Conservation (phyloP, 2,113 vertebrate species). For the Laticauda colubrina region DNA sequence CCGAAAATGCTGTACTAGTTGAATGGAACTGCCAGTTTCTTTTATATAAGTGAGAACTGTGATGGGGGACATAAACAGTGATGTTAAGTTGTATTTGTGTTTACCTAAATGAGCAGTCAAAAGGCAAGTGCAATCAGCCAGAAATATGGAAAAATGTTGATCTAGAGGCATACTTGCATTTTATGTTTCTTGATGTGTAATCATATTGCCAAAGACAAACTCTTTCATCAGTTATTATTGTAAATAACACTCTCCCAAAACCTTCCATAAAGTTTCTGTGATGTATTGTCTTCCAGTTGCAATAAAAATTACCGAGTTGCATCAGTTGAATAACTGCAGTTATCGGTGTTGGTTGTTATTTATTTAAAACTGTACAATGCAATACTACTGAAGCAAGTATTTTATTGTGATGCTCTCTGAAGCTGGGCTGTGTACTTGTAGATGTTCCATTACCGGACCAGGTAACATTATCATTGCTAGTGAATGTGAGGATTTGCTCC, state of each 20-base stretch:
- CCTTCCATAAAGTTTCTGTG: conserved; percentile 99
- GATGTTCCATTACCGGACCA: neutral
- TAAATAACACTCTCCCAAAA: conserved; percentile 96
- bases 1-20: conserved; percentile 66
- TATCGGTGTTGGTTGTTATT: conserved; percentile 45
- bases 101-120: conserved; percentile 70
- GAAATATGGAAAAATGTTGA: conserved; percentile 69
- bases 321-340: conserved; percentile 74
- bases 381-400: neutral
- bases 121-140: conserved; percentile 79
- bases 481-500: neutral
- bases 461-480: neutral
- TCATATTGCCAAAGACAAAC: conserved; percentile 99
- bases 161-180: conserved; percentile 83
- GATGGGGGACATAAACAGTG: conserved; percentile 62
- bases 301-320: conserved; percentile 98
- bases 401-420: neutral
- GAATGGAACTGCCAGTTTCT: conserved; percentile 79
- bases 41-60: conserved; percentile 68
- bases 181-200: conserved; percentile 94
- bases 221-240: conserved; percentile 90
- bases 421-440: neutral
- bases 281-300: conserved; percentile 99
- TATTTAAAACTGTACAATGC: neutral
- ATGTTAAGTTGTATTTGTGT: conserved; percentile 66